Conservation (phyloP, 2,113 vertebrate species). For the Erythrolamprus reginae region DNA sequence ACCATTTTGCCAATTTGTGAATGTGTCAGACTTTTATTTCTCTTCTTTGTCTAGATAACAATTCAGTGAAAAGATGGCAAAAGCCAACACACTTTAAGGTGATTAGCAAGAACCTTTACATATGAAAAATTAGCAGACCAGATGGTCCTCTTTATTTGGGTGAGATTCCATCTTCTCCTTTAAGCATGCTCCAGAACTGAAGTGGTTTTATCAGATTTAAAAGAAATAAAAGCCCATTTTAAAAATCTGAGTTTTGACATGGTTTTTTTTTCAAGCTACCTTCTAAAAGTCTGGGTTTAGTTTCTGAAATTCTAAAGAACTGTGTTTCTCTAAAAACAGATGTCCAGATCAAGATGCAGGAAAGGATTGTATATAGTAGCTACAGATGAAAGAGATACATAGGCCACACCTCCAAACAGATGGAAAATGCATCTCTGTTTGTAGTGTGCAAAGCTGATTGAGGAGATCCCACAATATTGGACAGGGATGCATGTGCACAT, state of each 20-base stretch:
- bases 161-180: neutral
- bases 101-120: conserved; percentile 14
- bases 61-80: conserved; percentile 19
- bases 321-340: neutral
- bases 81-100: neutral
- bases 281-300: neutral
- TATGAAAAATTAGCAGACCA: conserved; percentile 13
- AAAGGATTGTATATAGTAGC: neutral
- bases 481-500: neutral
- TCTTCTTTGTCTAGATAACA: neutral
- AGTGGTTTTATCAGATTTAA: neutral
- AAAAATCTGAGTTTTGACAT: neutral
- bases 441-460: neutral
- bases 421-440: neutral
- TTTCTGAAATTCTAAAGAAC: neutral
- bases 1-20: neutral
- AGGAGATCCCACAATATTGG: neutral
- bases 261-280: neutral
- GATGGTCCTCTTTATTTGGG: conserved; percentile 14
- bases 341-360: neutral
- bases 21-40: neutral
- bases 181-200: neutral
- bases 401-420: neutral
- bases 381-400: neutral
- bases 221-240: neutral